phyloP scores from a whole-genome alignment of 2,797 vertebrate species.

The Prionace glauca region DNA sequence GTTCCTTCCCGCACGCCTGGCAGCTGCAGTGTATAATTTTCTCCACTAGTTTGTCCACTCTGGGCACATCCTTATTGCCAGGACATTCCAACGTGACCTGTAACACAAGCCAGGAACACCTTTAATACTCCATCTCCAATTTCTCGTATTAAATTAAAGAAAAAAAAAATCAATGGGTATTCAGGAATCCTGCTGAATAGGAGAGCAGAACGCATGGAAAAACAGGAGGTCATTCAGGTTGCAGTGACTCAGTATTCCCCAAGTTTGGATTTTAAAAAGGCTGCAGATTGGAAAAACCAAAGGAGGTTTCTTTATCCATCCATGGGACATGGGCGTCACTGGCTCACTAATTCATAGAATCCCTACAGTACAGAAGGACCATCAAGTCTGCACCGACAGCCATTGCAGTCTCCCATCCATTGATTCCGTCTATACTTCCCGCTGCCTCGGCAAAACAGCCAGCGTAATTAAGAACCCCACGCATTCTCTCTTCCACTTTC shows the following conservation, averaged over 20 bases:
- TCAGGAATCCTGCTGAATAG: background rate
- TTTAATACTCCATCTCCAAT: background rate
- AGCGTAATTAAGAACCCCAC: no score
- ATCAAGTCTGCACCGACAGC: no score
- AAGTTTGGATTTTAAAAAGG: background rate
- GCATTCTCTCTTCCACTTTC: no score
- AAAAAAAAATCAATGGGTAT: no score
- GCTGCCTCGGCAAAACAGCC: no score
- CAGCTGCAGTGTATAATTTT: constrained; percentile 92
- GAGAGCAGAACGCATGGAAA: background rate
- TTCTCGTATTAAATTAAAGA: background rate
- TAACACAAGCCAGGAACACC: background rate
- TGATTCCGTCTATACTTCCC: no score
- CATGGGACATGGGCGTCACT: no score
- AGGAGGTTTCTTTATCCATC: background rate
- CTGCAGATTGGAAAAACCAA: background rate
- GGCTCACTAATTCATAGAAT: no score
- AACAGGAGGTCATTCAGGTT: background rate
- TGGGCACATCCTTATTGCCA: constrained; percentile 73
- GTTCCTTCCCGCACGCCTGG: constrained; percentile 89
- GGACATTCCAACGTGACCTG: constrained; percentile 92
- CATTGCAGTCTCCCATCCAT: no score
- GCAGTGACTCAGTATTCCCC: background rate
- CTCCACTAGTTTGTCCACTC: constrained; percentile 91
- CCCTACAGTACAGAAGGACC: no score